A percentile compares a stretch with the other conserved stretches of the same genome.
phyloP scores from a whole-genome alignment of 2,888 invertebrate species.

The Ommatoiulus sabulosus region DNA sequence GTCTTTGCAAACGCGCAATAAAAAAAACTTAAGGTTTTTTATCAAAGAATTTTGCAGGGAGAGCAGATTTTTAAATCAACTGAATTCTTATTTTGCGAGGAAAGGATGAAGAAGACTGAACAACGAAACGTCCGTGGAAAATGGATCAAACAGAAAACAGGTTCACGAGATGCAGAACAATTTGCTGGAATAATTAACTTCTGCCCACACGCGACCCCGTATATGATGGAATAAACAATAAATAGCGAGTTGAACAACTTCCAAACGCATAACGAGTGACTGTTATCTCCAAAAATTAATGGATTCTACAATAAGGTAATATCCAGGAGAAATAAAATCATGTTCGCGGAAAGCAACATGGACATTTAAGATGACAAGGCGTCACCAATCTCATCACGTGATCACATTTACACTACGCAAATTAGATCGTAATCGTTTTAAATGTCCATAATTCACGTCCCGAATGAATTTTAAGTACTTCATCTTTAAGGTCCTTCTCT shows the following conservation, averaged over 20 bases:
- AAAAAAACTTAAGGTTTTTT: not conserved
- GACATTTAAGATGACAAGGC: not conserved
- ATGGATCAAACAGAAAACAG: not conserved
- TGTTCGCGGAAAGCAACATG: not conserved
- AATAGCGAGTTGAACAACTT: not conserved
- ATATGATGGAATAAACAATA: not conserved
- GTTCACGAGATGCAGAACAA: not conserved
- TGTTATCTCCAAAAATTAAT: conserved; percentile 10
- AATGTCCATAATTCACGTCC: too few species aligned
- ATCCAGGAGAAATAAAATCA: not conserved
- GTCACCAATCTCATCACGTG: not conserved
- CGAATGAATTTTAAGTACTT: too few species aligned
- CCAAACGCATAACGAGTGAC: not conserved
- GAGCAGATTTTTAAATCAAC: conserved; percentile 4
- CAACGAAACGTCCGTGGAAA: not conserved
- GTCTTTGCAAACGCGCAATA: conserved; percentile 23
- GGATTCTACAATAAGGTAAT: not conserved
- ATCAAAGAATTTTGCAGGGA: conserved; percentile 30
- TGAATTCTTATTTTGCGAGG: not conserved
- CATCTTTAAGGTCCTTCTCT: too few species aligned
- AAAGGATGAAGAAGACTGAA: not conserved
- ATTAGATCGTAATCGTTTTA: too few species aligned
- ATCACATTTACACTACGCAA: too few species aligned
- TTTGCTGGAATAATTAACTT: not conserved
- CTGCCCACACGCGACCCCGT: not conserved